Evolutionary conservation across 2,797 vertebrate species (phyloP).

Genomic region (Apogon talboti): DNA sequence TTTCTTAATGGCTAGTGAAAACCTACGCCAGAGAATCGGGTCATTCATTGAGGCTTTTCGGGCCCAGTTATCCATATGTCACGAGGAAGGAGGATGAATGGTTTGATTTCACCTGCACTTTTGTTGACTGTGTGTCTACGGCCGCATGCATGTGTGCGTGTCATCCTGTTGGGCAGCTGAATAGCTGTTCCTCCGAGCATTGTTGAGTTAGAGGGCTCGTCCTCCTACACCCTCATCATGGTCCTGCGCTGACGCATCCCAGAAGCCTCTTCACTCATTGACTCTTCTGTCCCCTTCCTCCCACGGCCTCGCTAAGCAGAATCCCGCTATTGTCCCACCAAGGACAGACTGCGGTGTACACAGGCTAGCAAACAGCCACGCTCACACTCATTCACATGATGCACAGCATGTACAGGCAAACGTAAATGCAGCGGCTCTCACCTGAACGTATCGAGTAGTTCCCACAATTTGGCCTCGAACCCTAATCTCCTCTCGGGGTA

Average conservation of each 20-base stretch:
- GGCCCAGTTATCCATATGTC: slow-evolving; percentile 45
- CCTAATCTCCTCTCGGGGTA: slow-evolving; percentile 58
- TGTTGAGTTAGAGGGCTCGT: slow-evolving; percentile 67
- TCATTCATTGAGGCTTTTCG: slow-evolving; percentile 42
- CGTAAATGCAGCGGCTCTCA: background rate
- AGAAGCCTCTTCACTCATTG: slow-evolving; percentile 87
- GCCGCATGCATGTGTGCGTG: slow-evolving; percentile 45
- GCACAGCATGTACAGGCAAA: slow-evolving; percentile 31
- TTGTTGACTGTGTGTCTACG: slow-evolving; percentile 63
- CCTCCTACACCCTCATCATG: slow-evolving; percentile 82
- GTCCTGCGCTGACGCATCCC: slow-evolving; percentile 80
- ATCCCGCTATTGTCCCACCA: slow-evolving; percentile 81
- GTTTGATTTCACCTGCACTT: slow-evolving; percentile 65
- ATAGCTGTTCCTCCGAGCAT: slow-evolving; percentile 69
- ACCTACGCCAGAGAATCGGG: slow-evolving; percentile 23
- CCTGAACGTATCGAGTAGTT: slow-evolving; percentile 44
- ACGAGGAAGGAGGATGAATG: slow-evolving; percentile 50
- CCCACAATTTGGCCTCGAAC: slow-evolving; percentile 59
- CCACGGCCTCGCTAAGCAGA: slow-evolving; percentile 79
- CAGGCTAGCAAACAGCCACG: slow-evolving; percentile 60
- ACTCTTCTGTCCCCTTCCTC: slow-evolving; percentile 84
- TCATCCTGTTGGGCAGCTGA: slow-evolving; percentile 48
- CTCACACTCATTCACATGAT: slow-evolving; percentile 27
- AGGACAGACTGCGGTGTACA: slow-evolving; percentile 64
- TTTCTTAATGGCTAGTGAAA: slow-evolving; percentile 28